Evolutionary conservation across 2,888 invertebrate genomes (phyloP).

Genomic region (Pseudococcus jackbeardsleyi): DNA sequence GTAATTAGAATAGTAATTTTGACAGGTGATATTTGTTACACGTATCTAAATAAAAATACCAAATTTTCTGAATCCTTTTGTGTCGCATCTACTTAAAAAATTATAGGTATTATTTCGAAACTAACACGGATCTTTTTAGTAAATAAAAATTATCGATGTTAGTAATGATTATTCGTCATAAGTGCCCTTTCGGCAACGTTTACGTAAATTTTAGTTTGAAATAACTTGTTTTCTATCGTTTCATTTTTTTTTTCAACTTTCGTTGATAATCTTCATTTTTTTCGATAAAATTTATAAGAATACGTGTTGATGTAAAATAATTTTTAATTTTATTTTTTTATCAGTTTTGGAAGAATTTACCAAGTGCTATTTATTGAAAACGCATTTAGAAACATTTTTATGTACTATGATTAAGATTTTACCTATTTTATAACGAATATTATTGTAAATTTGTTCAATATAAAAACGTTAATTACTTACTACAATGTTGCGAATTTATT

Average conservation of each 20-base stretch:
- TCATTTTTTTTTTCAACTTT: no score
- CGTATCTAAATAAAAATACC: neutral
- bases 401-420: neutral
- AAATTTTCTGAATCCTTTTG: neutral
- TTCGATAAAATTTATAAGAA: neutral
- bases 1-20: neutral
- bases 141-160: neutral
- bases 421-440: neutral
- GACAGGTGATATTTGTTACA: slow-evolving; percentile 12
- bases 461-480: neutral
- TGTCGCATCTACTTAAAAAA: neutral
- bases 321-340: neutral
- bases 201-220: no score
- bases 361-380: slow-evolving; percentile 2
- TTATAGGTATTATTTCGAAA: neutral
- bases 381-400: slow-evolving; percentile 1
- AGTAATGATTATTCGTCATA: neutral
- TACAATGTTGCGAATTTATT: neutral
- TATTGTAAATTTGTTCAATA: neutral
- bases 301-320: neutral
- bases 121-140: neutral
- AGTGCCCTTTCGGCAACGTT: neutral
- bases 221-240: no score
- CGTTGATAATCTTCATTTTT: neutral
- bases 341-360: neutral